A percentile compares a stretch with the other conserved stretches of the same genome.
phyloP scores from a whole-genome alignment of 2,113 vertebrate species.

The Barnardius zonarius region DNA sequence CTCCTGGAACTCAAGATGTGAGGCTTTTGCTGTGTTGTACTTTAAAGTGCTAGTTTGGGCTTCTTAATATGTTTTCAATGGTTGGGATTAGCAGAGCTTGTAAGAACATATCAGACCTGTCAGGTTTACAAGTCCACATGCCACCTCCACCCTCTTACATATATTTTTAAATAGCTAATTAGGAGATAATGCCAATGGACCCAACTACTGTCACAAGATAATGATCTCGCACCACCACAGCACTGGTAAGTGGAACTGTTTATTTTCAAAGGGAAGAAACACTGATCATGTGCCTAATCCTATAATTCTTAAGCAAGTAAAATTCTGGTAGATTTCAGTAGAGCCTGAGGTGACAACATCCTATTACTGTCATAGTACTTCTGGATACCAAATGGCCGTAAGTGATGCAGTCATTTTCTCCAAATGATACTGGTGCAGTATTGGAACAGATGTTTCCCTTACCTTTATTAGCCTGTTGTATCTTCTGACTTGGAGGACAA shows the following conservation, averaged over 20 bases:
- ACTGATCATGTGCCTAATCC: conserved; percentile 52
- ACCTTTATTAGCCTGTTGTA: conserved; percentile 63
- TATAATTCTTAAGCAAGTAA: conserved; percentile 59
- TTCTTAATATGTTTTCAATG: conserved; percentile 3
- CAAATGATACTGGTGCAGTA: conserved; percentile 28
- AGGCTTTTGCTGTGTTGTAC: not conserved
- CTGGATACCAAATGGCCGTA: conserved; percentile 29
- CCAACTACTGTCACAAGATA: conserved; percentile 38
- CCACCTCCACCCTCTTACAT: conserved; percentile 22
- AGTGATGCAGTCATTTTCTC: conserved; percentile 54
- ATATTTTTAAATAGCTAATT: conserved; percentile 60
- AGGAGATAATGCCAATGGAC: conserved; percentile 42
- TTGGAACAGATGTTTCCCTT: conserved; percentile 55
- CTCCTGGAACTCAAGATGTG: not conserved
- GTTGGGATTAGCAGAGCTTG: conserved; percentile 28
- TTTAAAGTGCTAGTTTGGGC: conserved; percentile 15
- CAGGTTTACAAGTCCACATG: conserved; percentile 2
- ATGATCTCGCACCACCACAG: not conserved
- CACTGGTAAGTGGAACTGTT: conserved; percentile 48
- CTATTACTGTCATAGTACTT: conserved; percentile 45
- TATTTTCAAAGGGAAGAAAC: conserved; percentile 55
- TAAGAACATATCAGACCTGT: conserved; percentile 38
- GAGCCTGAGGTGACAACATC: conserved; percentile 56
- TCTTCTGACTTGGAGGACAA: conserved; percentile 42
- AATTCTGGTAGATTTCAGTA: conserved; percentile 43